These are phyloP conservation scores for Liolophura sinensis DNA, from an alignment of 1,140 invertebrate genomes.

Conservation along the genomic window DNA sequence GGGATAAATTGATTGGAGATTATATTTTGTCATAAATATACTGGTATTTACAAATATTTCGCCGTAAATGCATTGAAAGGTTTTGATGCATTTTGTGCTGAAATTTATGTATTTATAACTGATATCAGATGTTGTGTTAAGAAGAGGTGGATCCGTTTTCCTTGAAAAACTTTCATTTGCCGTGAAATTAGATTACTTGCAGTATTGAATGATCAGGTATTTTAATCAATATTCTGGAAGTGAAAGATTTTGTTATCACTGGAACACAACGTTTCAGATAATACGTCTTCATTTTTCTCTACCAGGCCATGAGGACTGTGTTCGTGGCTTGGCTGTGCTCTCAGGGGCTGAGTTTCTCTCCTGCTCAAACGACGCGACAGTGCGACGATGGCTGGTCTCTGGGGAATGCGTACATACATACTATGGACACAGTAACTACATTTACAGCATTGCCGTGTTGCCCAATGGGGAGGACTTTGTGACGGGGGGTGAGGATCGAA, in stretches of 20 bases:
- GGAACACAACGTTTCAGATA: background rate
- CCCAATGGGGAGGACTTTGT: slow-evolving; percentile 62
- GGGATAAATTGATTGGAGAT: background rate
- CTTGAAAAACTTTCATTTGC: too few species aligned
- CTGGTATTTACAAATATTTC: too few species aligned
- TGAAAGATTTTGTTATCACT: background rate
- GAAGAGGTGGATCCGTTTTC: too few species aligned
- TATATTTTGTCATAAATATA: too few species aligned
- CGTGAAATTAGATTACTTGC: background rate
- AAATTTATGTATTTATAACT: too few species aligned
- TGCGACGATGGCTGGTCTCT: slow-evolving; percentile 76
- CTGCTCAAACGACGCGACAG: slow-evolving; percentile 86
- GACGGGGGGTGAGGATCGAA: slow-evolving; percentile 76
- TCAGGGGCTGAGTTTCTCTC: slow-evolving; percentile 77
- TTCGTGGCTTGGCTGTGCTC: slow-evolving; percentile 75
- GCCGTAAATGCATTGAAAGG: too few species aligned
- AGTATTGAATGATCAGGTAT: slow-evolving; percentile 8
- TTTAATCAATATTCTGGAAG: background rate
- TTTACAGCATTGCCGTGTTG: slow-evolving; percentile 70
- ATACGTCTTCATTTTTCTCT: slow-evolving; percentile 29
- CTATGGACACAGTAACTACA: slow-evolving; percentile 75
- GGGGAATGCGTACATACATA: slow-evolving; percentile 80
- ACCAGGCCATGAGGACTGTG: slow-evolving; percentile 87
- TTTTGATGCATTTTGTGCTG: too few species aligned
- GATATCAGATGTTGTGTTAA: too few species aligned